Conservation (phyloP, 2,113 vertebrate species). For the Lathamus discolor region DNA sequence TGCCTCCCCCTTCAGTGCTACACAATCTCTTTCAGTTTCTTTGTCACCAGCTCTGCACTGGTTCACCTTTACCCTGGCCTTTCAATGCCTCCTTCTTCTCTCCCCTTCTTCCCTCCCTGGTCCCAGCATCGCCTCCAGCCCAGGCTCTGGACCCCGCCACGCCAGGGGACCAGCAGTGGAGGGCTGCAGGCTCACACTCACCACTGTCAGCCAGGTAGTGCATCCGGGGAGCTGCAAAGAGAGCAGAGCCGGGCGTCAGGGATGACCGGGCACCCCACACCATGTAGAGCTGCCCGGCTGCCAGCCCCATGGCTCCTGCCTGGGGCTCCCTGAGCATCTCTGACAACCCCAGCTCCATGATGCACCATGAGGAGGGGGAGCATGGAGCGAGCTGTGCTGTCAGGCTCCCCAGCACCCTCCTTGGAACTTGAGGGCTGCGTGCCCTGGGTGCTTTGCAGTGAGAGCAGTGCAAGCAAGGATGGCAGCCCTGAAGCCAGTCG, state of each 20-base stretch:
- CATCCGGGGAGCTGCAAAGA: slow-evolving; percentile 83
- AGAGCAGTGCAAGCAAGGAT: neutral
- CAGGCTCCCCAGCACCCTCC: accelerated
- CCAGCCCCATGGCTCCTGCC: neutral
- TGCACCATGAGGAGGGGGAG: neutral
- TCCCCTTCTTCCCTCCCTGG: neutral
- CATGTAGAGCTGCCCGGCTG: neutral
- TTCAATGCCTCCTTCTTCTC: neutral
- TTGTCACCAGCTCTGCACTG: neutral
- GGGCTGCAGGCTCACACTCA: slow-evolving; percentile 70
- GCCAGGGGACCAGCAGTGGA: accelerated
- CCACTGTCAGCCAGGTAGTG: slow-evolving; percentile 89
- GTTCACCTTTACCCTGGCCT: neutral
- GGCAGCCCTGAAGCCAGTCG: neutral
- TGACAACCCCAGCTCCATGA: neutral
- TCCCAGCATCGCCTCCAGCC: neutral
- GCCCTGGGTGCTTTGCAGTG: neutral
- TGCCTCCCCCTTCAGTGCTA: neutral
- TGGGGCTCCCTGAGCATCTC: neutral
- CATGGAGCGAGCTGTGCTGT: accelerated
- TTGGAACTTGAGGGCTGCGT: neutral
- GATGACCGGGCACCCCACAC: accelerated
- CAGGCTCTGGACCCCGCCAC: neutral
- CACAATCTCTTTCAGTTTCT: neutral
- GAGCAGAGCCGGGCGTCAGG: neutral